Evolutionary conservation across 2,797 vertebrate species (phyloP).

Genomic region (Pelobates cultripes): DNA sequence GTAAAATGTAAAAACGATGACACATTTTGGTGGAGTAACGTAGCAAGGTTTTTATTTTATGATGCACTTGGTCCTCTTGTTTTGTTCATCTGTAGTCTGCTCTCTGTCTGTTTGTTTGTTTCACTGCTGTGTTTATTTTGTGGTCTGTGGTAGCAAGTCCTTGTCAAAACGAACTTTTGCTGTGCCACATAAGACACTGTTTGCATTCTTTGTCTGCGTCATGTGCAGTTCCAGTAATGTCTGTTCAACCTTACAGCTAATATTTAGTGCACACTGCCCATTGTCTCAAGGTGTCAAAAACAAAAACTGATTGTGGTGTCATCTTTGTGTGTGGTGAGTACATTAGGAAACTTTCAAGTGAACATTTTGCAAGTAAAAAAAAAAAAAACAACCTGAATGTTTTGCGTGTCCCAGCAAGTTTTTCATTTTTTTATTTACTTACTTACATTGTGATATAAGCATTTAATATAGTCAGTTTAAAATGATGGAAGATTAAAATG

Average conservation of each 20-base stretch:
- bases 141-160: conserved; percentile 21
- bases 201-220: conserved; percentile 2
- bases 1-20: not conserved
- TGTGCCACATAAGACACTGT: conserved; percentile 24
- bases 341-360: no score
- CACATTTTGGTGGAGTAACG: not conserved
- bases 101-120: not conserved
- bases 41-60: not conserved
- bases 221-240: conserved; percentile 30
- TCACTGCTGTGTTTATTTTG: conserved; percentile 6
- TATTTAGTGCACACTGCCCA: not conserved
- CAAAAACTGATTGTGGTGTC: no score
- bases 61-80: not conserved
- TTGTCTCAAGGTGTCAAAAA: conserved; percentile 17
- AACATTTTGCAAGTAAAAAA: no score
- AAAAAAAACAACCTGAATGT: no score
- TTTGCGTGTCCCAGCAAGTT: no score
- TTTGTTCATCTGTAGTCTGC: conserved; percentile 13
- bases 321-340: no score
- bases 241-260: conserved; percentile 9
- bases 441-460: no score
- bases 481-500: no score
- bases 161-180: conserved; percentile 34
- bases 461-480: no score
- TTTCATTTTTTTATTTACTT: no score